Evolutionary conservation across 2,113 vertebrate genomes (phyloP).

Genomic region (Acinonyx jubatus): DNA sequence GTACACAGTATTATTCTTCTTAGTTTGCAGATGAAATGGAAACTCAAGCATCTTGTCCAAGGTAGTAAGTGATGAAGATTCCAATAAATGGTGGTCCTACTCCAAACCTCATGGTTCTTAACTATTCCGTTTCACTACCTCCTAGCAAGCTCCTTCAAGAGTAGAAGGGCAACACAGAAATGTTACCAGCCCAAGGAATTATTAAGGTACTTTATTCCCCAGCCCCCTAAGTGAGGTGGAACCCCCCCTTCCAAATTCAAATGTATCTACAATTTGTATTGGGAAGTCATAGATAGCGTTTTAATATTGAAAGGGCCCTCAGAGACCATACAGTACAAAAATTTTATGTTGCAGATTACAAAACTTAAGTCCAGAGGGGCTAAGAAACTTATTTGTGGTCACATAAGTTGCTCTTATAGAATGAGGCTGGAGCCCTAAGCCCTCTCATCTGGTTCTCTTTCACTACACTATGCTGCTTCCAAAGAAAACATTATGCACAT

Average conservation of each 20-base stretch:
- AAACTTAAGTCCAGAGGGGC: background rate
- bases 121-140: background rate
- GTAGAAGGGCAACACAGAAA: background rate
- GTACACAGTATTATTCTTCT: background rate
- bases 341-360: background rate
- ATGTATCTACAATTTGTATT: background rate
- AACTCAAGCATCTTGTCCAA: conserved; percentile 5
- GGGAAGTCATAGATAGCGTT: background rate
- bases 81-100: background rate
- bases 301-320: background rate
- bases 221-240: background rate
- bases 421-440: background rate
- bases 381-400: background rate
- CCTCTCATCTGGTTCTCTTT: background rate
- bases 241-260: background rate
- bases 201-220: background rate
- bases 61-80: background rate
- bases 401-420: background rate
- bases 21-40: background rate
- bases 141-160: conserved; percentile 18
- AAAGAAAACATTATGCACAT: background rate
- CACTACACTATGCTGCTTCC: background rate
- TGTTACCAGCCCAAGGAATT: background rate
- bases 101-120: background rate
- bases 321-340: background rate